A percentile compares a stretch with the other conserved stretches of the same genome.
Evolutionary conservation across 2,113 vertebrate genomes (phyloP).

Genomic region (Rostratula benghalensis): DNA sequence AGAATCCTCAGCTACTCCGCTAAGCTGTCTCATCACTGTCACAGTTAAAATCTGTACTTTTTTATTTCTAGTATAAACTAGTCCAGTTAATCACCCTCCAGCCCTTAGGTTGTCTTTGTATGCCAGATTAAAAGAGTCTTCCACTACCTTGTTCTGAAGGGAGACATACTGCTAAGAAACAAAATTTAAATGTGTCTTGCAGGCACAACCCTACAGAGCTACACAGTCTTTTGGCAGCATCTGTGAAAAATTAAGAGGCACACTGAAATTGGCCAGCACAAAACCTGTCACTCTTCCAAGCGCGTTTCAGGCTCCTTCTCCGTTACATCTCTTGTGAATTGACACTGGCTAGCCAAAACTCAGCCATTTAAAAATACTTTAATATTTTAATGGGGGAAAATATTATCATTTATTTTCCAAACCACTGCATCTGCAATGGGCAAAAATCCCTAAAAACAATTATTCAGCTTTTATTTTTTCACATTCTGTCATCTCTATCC

Average conservation of each 20-base stretch:
- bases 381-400: conserved; percentile 31
- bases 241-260: conserved; percentile 10
- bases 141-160: not conserved
- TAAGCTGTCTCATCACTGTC: not conserved
- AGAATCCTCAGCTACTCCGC: not conserved
- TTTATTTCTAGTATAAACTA: not conserved
- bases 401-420: conserved; percentile 19
- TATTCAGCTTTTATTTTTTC: not conserved
- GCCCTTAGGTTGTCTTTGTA: not conserved
- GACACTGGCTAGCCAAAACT: not conserved
- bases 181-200: not conserved
- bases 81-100: not conserved
- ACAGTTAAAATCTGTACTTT: not conserved
- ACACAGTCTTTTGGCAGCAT: not conserved
- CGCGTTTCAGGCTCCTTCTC: not conserved
- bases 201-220: not conserved
- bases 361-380: not conserved
- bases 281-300: conserved; percentile 35
- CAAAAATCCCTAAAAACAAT: not conserved
- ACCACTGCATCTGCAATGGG: not conserved
- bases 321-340: not conserved
- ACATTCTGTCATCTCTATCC: not conserved
- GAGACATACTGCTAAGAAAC: not conserved
- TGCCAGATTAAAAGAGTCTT: not conserved
- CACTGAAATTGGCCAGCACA: not conserved